Percentiles rank a stretch among this genome's conserved stretches.
phyloP scores from a whole-genome alignment of 2,113 vertebrate genomes.

The Platanista minor region DNA sequence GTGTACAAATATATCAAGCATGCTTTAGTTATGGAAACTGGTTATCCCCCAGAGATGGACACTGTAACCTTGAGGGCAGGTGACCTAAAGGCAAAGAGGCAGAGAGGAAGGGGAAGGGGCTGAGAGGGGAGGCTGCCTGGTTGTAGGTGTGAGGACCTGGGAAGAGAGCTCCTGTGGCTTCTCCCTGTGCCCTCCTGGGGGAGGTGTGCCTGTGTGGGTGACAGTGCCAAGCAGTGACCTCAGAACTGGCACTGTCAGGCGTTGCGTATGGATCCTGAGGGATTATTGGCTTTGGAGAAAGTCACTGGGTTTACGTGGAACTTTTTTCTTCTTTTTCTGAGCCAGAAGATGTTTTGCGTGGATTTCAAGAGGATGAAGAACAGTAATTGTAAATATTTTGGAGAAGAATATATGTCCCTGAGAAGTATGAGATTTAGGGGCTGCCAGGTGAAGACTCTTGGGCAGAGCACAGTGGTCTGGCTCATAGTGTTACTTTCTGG shows the following conservation, averaged over 20 bases:
- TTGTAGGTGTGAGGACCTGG: too few species aligned
- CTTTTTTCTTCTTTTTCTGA: background rate
- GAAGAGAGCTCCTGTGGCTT: rapidly evolving
- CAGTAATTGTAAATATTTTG: background rate
- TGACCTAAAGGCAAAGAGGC: background rate
- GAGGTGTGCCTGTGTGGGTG: background rate
- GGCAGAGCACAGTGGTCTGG: background rate
- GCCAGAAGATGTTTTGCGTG: background rate
- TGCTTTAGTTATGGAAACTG: background rate
- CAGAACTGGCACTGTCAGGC: background rate
- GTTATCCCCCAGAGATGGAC: background rate
- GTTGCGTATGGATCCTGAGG: background rate
- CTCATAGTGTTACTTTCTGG: background rate
- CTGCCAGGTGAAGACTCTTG: background rate
- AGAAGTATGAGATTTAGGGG: background rate
- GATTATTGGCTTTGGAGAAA: background rate
- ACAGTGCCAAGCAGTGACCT: background rate
- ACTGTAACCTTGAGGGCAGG: background rate
- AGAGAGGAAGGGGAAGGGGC: background rate
- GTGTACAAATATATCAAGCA: background rate
- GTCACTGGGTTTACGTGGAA: background rate
- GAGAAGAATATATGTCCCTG: background rate
- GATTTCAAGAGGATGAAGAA: background rate
- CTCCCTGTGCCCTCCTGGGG: background rate
- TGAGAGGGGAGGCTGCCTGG: too few species aligned